These are phyloP conservation scores for Aphrophora alni DNA, from an alignment of 2,888 invertebrate species.

Conservation along the genomic window DNA sequence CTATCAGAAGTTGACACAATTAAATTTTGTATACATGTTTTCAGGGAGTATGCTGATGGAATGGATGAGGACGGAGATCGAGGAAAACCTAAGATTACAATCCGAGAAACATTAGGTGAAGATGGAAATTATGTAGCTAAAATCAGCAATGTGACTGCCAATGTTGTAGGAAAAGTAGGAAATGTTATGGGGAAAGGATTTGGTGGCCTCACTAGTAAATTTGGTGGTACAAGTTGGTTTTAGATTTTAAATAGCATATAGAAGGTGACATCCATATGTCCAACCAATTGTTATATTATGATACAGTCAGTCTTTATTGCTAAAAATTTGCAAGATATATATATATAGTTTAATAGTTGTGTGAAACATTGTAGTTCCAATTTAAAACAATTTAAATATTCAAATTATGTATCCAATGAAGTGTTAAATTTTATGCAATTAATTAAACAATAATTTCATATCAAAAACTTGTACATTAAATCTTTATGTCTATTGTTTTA, in stretches of 20 bases:
- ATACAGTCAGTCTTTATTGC: not conserved
- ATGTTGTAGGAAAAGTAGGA: constrained; percentile 86
- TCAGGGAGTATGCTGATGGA: constrained; percentile 55
- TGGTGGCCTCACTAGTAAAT: constrained; percentile 80
- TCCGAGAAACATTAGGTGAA: constrained; percentile 69
- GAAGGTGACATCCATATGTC: not conserved
- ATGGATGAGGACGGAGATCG: constrained; percentile 65
- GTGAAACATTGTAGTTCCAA: not conserved
- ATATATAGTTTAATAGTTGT: not conserved
- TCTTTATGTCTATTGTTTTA: not conserved
- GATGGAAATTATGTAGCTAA: constrained; percentile 77
- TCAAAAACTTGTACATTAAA: not conserved
- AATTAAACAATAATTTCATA: constrained; percentile 6
- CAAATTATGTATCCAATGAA: not conserved
- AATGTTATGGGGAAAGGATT: constrained; percentile 91
- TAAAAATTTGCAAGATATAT: not conserved
- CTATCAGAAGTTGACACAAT: too few relatives aligned
- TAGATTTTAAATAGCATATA: constrained; percentile 56
- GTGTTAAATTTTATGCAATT: not conserved
- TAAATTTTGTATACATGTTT: too few relatives aligned
- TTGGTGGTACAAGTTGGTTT: constrained; percentile 86
- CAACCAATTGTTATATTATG: not conserved
- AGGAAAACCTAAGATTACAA: constrained; percentile 66
- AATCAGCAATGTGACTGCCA: constrained; percentile 79
- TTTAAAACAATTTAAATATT: not conserved